Evolutionary conservation across 2,888 invertebrate species (phyloP).

Genomic region (Hemaris fuciformis): DNA sequence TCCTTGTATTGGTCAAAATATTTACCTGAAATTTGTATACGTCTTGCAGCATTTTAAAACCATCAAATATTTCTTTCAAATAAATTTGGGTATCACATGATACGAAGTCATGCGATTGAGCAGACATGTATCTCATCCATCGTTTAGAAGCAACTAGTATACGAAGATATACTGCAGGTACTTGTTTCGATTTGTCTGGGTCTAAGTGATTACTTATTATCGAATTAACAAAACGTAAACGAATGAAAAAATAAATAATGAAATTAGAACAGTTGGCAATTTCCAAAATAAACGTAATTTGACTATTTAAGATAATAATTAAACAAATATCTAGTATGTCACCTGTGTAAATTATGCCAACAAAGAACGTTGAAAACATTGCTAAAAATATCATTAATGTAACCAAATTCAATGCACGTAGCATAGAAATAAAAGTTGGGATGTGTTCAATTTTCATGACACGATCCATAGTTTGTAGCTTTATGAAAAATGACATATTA

Average conservation of each 20-base stretch:
- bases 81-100: constrained; percentile 20
- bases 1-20: too few relatives aligned
- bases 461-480: constrained; percentile 56
- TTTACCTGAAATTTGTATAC: constrained; percentile 26
- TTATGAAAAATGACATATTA: constrained; percentile 48
- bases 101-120: background rate
- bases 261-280: constrained; percentile 44
- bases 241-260: constrained; percentile 43
- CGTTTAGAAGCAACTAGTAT: background rate
- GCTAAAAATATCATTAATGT: constrained; percentile 27
- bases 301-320: constrained; percentile 28
- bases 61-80: constrained; percentile 34
- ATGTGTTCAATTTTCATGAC: constrained; percentile 47
- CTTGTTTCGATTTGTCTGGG: constrained; percentile 8
- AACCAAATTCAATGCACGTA: constrained; percentile 29
- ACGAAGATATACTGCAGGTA: background rate
- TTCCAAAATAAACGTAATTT: constrained; percentile 44
- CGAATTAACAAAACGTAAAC: constrained; percentile 49
- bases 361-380: constrained; percentile 20
- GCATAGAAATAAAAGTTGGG: constrained; percentile 31
- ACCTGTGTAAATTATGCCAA: constrained; percentile 18
- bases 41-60: constrained; percentile 25
- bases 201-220: constrained; percentile 49
- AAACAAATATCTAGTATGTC: constrained; percentile 21
- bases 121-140: background rate